Evolutionary conservation across 2,113 vertebrate genomes (phyloP).

Genomic region (Anhinga rufa): DNA sequence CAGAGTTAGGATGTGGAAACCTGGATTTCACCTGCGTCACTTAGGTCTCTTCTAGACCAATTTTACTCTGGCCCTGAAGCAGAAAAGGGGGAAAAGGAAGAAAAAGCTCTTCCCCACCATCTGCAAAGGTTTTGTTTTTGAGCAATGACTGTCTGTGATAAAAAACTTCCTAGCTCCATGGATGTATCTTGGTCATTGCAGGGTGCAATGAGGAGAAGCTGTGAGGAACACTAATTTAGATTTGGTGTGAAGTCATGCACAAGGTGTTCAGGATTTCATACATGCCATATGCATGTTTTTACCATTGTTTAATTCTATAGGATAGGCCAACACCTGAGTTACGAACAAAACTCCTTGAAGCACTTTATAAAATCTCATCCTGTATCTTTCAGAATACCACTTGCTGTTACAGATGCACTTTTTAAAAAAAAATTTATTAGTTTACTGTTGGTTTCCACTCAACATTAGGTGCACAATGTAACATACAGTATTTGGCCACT

Average conservation of each 20-base stretch:
- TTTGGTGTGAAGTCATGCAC: background rate
- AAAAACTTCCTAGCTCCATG: background rate
- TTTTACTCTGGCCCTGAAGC: background rate
- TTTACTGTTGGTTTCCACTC: background rate
- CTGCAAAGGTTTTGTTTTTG: background rate
- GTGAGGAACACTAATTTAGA: background rate
- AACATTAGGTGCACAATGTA: background rate
- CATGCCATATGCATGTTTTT: background rate
- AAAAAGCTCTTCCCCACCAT: background rate
- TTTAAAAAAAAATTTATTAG: background rate
- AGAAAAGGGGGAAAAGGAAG: background rate
- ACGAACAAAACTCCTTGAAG: background rate
- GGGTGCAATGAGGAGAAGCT: background rate
- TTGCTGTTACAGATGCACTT: background rate
- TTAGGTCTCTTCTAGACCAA: background rate
- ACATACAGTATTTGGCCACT: background rate
- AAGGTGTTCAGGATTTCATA: background rate
- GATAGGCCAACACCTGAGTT: background rate
- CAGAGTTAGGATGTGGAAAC: background rate
- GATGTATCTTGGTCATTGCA: background rate
- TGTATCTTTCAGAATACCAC: background rate
- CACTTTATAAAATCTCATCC: background rate
- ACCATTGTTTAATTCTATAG: background rate
- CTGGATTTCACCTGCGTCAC: background rate
- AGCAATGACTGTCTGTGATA: background rate